Conservation (phyloP, 1,140 invertebrate genomes). For the Mercenaria mercenaria region DNA sequence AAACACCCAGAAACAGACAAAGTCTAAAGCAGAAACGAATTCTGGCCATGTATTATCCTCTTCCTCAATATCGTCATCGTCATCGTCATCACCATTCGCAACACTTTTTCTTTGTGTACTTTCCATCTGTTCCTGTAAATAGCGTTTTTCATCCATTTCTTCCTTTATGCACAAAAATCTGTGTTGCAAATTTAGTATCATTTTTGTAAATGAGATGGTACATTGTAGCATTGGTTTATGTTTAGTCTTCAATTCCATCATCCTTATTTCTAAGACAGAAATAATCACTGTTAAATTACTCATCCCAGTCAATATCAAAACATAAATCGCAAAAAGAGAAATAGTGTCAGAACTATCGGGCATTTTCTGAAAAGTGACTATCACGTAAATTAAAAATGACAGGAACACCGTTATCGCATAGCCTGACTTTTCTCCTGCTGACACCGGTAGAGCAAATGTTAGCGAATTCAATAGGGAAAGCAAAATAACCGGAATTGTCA, state of each 20-base stretch:
- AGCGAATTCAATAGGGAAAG: constrained; percentile 59
- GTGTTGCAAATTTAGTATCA: not conserved
- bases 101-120: not conserved
- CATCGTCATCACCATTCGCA: not conserved
- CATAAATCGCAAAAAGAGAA: constrained; percentile 40
- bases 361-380: constrained; percentile 39
- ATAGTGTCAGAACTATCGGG: constrained; percentile 53
- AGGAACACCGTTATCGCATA: constrained; percentile 64
- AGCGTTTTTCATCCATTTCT: not conserved
- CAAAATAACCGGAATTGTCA: constrained; percentile 59
- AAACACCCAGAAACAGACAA: constrained; percentile 40
- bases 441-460: constrained; percentile 55
- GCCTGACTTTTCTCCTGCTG: constrained; percentile 57
- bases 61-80: not conserved
- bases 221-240: not conserved
- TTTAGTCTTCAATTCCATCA: not conserved
- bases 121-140: not conserved
- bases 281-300: constrained; percentile 26
- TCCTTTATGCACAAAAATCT: constrained; percentile 22
- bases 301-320: constrained; percentile 26
- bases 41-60: not conserved
- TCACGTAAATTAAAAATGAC: constrained; percentile 61
- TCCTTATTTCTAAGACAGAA: not conserved
- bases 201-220: constrained; percentile 19
- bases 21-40: constrained; percentile 42